A percentile compares a stretch with the other conserved stretches of the same genome.
Evolutionary conservation across 2,888 invertebrate genomes (phyloP).

Genomic region (Archips crataeganus): DNA sequence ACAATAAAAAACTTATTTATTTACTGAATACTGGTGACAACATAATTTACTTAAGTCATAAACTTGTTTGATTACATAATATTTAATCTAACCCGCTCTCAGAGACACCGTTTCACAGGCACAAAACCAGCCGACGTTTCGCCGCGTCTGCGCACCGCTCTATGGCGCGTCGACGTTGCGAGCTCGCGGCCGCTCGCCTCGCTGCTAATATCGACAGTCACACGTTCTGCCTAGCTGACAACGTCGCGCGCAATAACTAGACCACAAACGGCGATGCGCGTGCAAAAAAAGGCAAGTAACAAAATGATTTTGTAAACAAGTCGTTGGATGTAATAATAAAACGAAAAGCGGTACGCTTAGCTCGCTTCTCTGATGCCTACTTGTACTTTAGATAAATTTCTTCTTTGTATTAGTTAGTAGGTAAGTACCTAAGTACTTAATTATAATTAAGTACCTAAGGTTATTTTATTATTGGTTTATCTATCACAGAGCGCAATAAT

Average conservation of each 20-base stretch:
- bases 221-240: constrained; percentile 12
- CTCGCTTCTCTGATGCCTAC: background rate
- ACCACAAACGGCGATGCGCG: background rate
- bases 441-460: too few relatives aligned
- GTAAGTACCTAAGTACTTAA: too few relatives aligned
- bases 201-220: constrained; percentile 24
- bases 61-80: background rate
- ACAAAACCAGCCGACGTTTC: background rate
- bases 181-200: constrained; percentile 43
- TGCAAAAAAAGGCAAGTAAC: background rate
- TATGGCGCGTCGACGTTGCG: constrained; percentile 17
- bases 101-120: background rate
- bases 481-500: too few relatives aligned
- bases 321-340: background rate
- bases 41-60: background rate
- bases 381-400: too few relatives aligned
- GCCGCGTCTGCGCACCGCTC: background rate
- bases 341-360: too few relatives aligned
- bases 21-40: too few relatives aligned
- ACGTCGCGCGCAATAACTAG: background rate
- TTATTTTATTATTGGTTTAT: too few relatives aligned
- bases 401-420: too few relatives aligned
- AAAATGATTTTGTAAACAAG: constrained; percentile 2
- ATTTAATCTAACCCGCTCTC: background rate
- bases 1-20: background rate